Conservation (phyloP, 2,113 vertebrate genomes). For the Maccullochella peelii region DNA sequence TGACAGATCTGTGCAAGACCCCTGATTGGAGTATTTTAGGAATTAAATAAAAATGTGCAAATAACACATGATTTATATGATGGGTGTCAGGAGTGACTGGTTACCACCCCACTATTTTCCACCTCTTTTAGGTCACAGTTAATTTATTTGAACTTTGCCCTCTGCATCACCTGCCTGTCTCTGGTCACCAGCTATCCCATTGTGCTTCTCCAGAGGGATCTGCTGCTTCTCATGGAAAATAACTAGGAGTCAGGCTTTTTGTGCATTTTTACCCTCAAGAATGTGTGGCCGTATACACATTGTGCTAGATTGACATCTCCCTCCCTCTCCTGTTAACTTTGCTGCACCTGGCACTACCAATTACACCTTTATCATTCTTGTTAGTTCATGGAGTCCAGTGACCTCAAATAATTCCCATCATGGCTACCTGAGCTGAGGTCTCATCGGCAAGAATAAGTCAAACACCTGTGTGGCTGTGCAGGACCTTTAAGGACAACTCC, state of each 20-base stretch:
- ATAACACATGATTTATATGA: not conserved
- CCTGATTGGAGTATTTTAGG: too few species aligned
- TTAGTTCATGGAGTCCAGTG: not conserved
- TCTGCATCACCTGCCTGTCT: not conserved
- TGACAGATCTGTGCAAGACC: too few species aligned
- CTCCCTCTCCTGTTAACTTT: not conserved
- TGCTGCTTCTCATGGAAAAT: not conserved
- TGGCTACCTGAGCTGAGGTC: conserved; percentile 6
- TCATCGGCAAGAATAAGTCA: not conserved
- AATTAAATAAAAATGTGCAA: not conserved
- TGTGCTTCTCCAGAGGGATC: not conserved
- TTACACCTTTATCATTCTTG: conserved; percentile 12
- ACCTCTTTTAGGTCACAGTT: not conserved
- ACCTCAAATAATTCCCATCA: conserved; percentile 9
- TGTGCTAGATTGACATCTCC: conserved; percentile 17
- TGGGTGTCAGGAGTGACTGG: not conserved
- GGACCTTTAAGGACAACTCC: not conserved
- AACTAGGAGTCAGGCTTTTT: not conserved
- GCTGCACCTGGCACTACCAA: conserved; percentile 9
- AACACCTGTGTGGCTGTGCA: not conserved
- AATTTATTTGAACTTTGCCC: not conserved
- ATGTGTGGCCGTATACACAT: not conserved
- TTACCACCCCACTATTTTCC: not conserved
- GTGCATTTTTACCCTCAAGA: conserved; percentile 1
- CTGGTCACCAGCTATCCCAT: not conserved